Base-by-base conservation (phyloP, 2,797 vertebrate genomes). In the Falco cherrug region DNA sequence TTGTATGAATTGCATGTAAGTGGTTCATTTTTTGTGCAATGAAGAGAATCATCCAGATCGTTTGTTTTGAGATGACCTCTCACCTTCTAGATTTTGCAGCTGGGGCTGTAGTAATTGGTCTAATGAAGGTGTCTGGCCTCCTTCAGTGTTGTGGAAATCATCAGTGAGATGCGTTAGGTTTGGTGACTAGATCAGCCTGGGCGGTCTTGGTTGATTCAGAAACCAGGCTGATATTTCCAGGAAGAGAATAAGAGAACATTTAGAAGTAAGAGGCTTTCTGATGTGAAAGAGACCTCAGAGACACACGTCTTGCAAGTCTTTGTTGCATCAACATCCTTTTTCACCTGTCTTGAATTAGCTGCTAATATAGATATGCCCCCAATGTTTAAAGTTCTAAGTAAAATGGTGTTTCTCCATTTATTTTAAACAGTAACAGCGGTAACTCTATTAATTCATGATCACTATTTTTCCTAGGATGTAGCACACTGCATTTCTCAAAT, bases 211-310 rank as follows among this genome's bases (percentile, higher is more conserved):
- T 86, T 93, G 71, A 84, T 74, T 93, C 86, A 26, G 56, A 96
- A 95, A 67, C 47, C 51, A 91, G 89, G 43, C 24, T 84, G 70
- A 6, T 88, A 80, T 92, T 97, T 87, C 56, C 71, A 93, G 59
- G 50, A 91, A 73, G 37, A 63, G 18, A 68, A 22, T 74, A 88
- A 60, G 7, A 69, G 50, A 91, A 88, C 25, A 78, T 74, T 76
- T 56, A 83, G 29, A 97, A 57, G 26, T 73, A 95, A 95, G 79
- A 88, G 48, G 22, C 18, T 93, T 96, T 89, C 74, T 93, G 53
- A 89, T 93, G 54, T 95, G 54, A 43, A 87, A 84, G 53, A 82
- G 15, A 84, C 24, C 29, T 95, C 19, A 75, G 71, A 86, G 48
- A 43, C 54, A 79, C 20, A 39, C 2, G 4, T 3, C 25, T 73